Evolutionary conservation across 1,140 invertebrate genomes (phyloP).

Genomic region (Bombus impatiens): DNA sequence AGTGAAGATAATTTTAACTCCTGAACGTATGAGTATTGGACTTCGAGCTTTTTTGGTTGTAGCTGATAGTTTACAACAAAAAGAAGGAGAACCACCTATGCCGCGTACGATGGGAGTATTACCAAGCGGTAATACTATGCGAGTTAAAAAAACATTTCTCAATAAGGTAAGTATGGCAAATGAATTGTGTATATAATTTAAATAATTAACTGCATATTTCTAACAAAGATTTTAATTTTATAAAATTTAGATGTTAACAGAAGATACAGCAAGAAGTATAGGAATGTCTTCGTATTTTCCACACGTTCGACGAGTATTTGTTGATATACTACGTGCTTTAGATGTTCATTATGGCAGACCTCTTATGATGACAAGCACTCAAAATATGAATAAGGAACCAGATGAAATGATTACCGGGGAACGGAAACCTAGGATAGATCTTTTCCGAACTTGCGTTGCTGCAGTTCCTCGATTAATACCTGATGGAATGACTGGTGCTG

Average conservation of each 20-base stretch:
- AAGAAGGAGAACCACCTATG: conserved; percentile 99
- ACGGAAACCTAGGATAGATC: conserved; percentile 98
- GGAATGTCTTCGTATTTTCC: conserved; percentile 98
- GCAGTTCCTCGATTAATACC: conserved; percentile 98
- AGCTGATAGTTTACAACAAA: conserved; percentile 98
- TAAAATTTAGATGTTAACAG: conserved; percentile 90
- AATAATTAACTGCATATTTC: background rate
- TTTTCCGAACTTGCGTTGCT: conserved; percentile 98
- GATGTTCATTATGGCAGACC: conserved; percentile 98
- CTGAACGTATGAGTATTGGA: conserved; percentile 99
- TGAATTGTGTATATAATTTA: background rate
- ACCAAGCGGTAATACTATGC: conserved; percentile 96
- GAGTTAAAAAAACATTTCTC: conserved; percentile 97
- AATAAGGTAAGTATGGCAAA: conserved; percentile 86
- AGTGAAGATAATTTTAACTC: conserved; percentile 97
- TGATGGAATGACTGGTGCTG: conserved; percentile 96
- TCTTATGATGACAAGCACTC: conserved; percentile 96
- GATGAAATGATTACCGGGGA: conserved; percentile 98
- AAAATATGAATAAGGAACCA: conserved; percentile 97
- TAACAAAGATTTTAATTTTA: conserved; percentile 1
- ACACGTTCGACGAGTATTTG: conserved; percentile 96
- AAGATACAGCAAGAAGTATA: conserved; percentile 96
- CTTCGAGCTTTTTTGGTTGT: conserved; percentile 98
- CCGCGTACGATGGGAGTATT: conserved; percentile 96
- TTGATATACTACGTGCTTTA: conserved; percentile 97